phyloP scores from a whole-genome alignment of 2,113 vertebrate genomes.

The Butastur rufipennis region DNA sequence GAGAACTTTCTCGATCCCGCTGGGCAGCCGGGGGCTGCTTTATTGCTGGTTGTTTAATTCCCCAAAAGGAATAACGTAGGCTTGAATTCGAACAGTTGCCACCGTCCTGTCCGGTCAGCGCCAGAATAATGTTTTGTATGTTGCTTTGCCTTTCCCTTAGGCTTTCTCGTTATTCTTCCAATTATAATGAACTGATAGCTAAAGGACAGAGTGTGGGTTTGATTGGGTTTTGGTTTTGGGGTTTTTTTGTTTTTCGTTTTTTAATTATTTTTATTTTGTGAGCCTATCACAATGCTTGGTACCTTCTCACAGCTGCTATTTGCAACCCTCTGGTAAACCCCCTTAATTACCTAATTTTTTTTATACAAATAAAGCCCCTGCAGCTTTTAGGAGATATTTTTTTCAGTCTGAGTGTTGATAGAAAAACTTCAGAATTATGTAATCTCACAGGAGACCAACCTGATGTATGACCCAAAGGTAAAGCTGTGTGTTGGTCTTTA shows the following conservation, averaged over 20 bases:
- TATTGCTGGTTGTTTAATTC: no score
- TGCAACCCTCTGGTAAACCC: neutral
- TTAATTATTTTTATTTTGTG: neutral
- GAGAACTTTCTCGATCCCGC: no score
- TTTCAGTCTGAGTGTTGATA: neutral
- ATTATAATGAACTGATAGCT: neutral
- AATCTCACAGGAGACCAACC: neutral
- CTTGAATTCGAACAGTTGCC: neutral
- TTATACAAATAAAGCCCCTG: neutral
- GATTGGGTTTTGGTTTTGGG: neutral
- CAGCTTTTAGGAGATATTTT: neutral
- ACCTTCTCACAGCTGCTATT: neutral
- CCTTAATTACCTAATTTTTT: neutral
- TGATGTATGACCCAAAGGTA: neutral
- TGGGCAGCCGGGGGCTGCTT: neutral
- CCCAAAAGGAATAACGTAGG: fast-evolving
- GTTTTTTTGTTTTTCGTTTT: neutral
- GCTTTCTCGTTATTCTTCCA: neutral
- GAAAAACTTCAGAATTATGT: neutral
- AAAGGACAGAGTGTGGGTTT: neutral
- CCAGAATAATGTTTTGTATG: fast-evolving
- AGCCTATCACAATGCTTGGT: neutral
- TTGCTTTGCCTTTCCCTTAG: neutral
- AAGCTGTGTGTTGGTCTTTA: neutral
- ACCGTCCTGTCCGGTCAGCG: fast-evolving